phyloP scores from a whole-genome alignment of 2,113 vertebrate genomes.

The Reinhardtius hippoglossoides region DNA sequence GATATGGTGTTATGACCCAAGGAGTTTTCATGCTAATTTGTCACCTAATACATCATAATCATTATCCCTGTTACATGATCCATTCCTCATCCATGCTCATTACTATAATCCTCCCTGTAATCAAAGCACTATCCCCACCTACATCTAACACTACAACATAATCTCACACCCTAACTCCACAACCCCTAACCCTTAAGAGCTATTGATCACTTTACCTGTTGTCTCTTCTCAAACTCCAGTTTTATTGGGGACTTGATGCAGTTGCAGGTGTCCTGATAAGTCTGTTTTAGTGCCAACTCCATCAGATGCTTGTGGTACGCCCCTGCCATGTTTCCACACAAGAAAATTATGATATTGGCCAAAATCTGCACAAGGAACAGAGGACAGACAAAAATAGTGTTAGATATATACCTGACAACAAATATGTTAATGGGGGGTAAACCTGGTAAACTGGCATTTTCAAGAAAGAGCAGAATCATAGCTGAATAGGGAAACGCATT shows the following conservation, averaged over 20 bases:
- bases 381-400: constrained; percentile 19
- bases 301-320: constrained; percentile 98
- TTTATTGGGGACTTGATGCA: constrained; percentile 99
- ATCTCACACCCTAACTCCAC: not conserved
- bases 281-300: constrained; percentile 94
- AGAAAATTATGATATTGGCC: constrained; percentile 96
- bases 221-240: constrained; percentile 96
- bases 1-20: not conserved
- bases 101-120: not conserved
- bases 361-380: constrained; percentile 84
- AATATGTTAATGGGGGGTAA: not conserved
- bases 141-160: not conserved
- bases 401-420: constrained; percentile 1
- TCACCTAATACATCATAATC: not conserved
- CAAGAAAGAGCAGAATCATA: not conserved
- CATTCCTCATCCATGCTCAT: not conserved
- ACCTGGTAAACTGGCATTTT: not conserved
- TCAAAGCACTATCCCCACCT: not conserved
- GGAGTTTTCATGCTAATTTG: not conserved
- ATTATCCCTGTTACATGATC: not conserved
- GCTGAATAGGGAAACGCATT: not conserved
- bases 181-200: not conserved
- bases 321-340: constrained; percentile 96
- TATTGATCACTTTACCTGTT: constrained; percentile 86
- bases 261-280: constrained; percentile 96